A percentile compares a stretch with the other conserved stretches of the same genome.
Evolutionary conservation across 2,888 invertebrate genomes (phyloP).

Genomic region (Noctua janthina): DNA sequence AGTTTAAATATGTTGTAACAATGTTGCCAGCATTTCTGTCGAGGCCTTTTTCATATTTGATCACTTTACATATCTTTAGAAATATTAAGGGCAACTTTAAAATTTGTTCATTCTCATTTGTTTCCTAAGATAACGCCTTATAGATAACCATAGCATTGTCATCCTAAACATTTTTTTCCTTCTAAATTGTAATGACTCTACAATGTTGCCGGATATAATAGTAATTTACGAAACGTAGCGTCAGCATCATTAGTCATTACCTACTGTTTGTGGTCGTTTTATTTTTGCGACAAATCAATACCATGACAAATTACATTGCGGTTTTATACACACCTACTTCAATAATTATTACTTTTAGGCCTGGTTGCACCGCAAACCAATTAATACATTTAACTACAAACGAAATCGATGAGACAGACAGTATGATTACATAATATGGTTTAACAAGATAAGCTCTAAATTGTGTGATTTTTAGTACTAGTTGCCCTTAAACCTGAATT

Average conservation of each 20-base stretch:
- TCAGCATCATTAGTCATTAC: slow-evolving; percentile 27
- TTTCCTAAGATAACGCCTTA: too few species aligned
- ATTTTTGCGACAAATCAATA: slow-evolving; percentile 33
- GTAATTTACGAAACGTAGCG: slow-evolving; percentile 23
- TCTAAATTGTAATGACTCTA: background rate
- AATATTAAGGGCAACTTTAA: too few species aligned
- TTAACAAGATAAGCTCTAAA: background rate
- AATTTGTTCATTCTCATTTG: too few species aligned
- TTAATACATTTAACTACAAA: background rate
- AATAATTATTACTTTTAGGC: background rate
- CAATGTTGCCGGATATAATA: slow-evolving; percentile 27
- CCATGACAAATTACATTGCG: slow-evolving; percentile 11
- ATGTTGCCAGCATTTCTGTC: background rate
- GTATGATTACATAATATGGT: background rate
- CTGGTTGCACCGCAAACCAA: background rate
- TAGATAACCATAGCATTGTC: background rate
- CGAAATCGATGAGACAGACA: background rate
- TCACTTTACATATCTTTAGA: background rate
- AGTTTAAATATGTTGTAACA: background rate
- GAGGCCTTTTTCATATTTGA: background rate
- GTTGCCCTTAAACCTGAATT: background rate
- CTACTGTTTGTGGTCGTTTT: slow-evolving; percentile 4
- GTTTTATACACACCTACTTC: slow-evolving; percentile 1
- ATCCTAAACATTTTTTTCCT: background rate
- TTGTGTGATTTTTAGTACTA: background rate